Percentiles rank a stretch among this genome's conserved stretches.
Evolutionary conservation across 2,797 vertebrate genomes (phyloP).

Genomic region (Mico argentatus): DNA sequence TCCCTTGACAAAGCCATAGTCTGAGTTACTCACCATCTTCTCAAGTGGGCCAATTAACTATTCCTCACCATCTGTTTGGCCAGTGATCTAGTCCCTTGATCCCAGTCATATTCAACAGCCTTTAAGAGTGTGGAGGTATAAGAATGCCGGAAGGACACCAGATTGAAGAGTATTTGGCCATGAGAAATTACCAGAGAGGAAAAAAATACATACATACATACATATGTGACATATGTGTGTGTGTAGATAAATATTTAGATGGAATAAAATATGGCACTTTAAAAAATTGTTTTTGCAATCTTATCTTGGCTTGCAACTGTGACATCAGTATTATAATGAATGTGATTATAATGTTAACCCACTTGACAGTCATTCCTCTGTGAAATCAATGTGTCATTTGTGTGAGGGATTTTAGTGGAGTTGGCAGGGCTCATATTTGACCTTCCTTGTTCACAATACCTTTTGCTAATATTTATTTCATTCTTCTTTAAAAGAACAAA

Average conservation of each 20-base stretch:
- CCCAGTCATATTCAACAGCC: slow-evolving; percentile 47
- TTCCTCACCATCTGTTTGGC: slow-evolving; percentile 80
- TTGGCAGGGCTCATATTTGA: slow-evolving; percentile 15
- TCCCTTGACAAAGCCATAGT: slow-evolving; percentile 58
- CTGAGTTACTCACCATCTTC: slow-evolving; percentile 67
- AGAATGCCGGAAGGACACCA: slow-evolving; percentile 58
- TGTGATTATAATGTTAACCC: slow-evolving; percentile 12
- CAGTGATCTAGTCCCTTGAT: slow-evolving; percentile 57
- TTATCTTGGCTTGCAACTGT: neutral
- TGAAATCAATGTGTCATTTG: slow-evolving; percentile 39
- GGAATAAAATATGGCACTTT: slow-evolving; percentile 17
- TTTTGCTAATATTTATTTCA: neutral
- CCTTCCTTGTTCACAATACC: slow-evolving; percentile 8
- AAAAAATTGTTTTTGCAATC: neutral
- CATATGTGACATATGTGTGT: neutral
- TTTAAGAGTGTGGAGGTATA: slow-evolving; percentile 21
- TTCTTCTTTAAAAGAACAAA: slow-evolving; percentile 31
- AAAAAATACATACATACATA: neutral
- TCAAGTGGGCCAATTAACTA: slow-evolving; percentile 84
- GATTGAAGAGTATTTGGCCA: neutral
- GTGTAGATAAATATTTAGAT: neutral
- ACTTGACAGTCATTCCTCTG: neutral
- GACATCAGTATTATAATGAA: neutral
- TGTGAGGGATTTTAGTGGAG: slow-evolving; percentile 7
- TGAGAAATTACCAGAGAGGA: slow-evolving; percentile 21